Percentiles rank a stretch among this genome's conserved stretches.
These are phyloP conservation scores for Tupaia chinensis DNA, from an alignment of 2,113 vertebrate genomes.

Conservation along the genomic window DNA sequence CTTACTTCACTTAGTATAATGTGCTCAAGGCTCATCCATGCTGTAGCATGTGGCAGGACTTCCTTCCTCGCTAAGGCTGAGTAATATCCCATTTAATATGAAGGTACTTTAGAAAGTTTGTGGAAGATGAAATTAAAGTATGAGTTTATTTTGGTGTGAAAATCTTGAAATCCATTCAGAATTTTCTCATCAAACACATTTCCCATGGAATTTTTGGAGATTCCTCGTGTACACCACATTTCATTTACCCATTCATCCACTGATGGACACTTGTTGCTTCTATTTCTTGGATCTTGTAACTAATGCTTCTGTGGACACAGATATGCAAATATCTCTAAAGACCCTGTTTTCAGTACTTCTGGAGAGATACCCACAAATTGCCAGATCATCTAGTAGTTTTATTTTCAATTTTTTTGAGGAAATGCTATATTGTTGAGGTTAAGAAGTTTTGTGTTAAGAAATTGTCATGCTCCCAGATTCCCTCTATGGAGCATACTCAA, in stretches of 20 bases:
- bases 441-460: not conserved
- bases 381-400: not conserved
- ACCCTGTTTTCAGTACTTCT: not conserved
- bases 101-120: too few species aligned
- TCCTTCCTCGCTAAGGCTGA: constrained; percentile 11
- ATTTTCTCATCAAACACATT: too few species aligned
- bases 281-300: not conserved
- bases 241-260: not conserved
- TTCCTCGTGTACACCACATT: not conserved
- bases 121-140: too few species aligned
- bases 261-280: not conserved
- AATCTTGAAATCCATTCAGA: too few species aligned
- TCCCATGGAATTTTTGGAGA: too few species aligned
- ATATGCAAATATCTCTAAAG: not conserved
- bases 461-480: not conserved
- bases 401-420: not conserved
- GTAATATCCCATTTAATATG: not conserved
- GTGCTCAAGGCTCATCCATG: not conserved
- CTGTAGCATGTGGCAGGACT: not conserved
- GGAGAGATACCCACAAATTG: not conserved
- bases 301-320: not conserved
- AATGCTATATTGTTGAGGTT: not conserved
- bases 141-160: too few species aligned
- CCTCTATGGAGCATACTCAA: not conserved
- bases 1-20: not conserved